phyloP scores from a whole-genome alignment of 2,797 vertebrate genomes.

The Chiroxiphia lanceolata region DNA sequence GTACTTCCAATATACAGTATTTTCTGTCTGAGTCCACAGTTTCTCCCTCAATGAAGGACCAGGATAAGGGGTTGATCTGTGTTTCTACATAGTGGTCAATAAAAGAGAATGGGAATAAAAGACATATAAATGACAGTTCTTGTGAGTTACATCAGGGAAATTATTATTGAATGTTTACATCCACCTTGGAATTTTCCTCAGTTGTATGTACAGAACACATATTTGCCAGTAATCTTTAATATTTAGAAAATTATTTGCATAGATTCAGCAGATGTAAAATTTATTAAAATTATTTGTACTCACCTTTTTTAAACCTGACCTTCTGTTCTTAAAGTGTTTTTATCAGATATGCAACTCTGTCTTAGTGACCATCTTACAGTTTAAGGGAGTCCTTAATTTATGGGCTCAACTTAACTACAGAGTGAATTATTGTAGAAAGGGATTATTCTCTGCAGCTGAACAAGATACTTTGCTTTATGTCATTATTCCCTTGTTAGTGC shows the following conservation, averaged over 20 bases:
- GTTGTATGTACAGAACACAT: not conserved
- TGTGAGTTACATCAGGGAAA: not conserved
- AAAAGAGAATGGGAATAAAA: not conserved
- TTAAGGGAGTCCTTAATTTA: not conserved
- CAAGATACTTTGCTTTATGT: not conserved
- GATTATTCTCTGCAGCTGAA: not conserved
- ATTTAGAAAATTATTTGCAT: not conserved
- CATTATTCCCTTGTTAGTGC: not conserved
- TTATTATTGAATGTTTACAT: not conserved
- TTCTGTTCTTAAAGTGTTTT: not conserved
- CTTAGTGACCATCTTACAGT: not conserved
- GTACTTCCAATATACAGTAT: not conserved
- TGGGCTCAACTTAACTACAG: not conserved
- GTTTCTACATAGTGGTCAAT: not conserved
- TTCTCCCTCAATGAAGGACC: fast-evolving
- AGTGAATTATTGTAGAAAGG: not conserved
- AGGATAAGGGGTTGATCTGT: not conserved
- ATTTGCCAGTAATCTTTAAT: not conserved
- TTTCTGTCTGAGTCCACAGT: not conserved
- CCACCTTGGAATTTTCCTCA: not conserved
- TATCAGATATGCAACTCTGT: not conserved
- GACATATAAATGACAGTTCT: not conserved
- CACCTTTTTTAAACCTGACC: fast-evolving
- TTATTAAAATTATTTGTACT: not conserved
- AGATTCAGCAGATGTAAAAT: not conserved